These are phyloP conservation scores for Drosophila formosana DNA, from an alignment of 2,888 invertebrate genomes.

Conservation along the genomic window DNA sequence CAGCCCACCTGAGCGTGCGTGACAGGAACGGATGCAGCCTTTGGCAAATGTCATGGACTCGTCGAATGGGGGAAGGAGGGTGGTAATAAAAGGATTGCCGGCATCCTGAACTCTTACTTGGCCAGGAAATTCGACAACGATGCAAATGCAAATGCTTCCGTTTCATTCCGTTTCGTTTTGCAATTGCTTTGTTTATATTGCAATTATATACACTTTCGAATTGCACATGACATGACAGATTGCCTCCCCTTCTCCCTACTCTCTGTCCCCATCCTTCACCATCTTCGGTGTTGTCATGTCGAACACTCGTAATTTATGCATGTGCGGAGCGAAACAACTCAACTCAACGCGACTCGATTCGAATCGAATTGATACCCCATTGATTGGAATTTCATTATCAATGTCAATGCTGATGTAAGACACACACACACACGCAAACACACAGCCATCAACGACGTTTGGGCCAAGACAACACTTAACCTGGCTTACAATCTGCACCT, in stretches of 20 bases:
- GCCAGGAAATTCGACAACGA: conserved; percentile 21
- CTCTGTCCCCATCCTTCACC: not conserved
- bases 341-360: not conserved
- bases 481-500: conserved; percentile 21
- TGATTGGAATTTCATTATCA: conserved; percentile 74
- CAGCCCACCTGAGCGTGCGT: conserved; percentile 53
- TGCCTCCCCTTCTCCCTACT: conserved; percentile 17
- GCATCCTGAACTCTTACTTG: conserved; percentile 30
- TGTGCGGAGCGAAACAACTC: conserved; percentile 18
- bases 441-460: not conserved
- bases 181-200: conserved; percentile 40
- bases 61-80: not conserved
- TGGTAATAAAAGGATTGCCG: conserved; percentile 40
- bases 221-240: conserved; percentile 71
- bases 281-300: conserved; percentile 5
- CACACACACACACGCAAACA: not conserved
- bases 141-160: conserved; percentile 1
- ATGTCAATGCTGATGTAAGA: conserved; percentile 65
- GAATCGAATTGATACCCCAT: conserved; percentile 53
- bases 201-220: conserved; percentile 52
- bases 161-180: conserved; percentile 30
- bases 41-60: conserved; percentile 46
- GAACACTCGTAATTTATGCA: conserved; percentile 63
- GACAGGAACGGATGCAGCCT: conserved; percentile 58
- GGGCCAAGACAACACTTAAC: conserved; percentile 48